Conservation (phyloP, 2,113 vertebrate species). For the Daubentonia madagascariensis region DNA sequence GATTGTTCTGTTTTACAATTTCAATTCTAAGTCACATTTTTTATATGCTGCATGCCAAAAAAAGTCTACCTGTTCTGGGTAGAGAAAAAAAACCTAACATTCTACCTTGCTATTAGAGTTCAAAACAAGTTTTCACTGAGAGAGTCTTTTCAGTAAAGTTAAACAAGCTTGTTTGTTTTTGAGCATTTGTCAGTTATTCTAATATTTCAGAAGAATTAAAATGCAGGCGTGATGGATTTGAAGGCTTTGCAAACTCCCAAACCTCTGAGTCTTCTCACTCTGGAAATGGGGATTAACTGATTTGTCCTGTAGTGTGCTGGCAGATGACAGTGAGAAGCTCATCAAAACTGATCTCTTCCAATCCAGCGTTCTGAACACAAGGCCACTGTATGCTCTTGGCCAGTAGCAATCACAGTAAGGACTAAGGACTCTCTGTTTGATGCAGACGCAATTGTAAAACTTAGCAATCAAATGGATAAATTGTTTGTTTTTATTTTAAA, state of each 20-base stretch:
- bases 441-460: not conserved
- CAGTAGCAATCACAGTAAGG: not conserved
- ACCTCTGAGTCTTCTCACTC: not conserved
- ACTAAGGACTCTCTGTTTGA: not conserved
- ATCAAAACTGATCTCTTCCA: not conserved
- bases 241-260: not conserved
- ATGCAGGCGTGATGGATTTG: not conserved
- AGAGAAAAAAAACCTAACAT: not conserved
- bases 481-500: conserved; percentile 45
- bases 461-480: conserved; percentile 25
- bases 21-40: not conserved
- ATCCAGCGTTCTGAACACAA: rapidly evolving
- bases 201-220: not conserved
- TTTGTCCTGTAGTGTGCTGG: rapidly evolving
- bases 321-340: rapidly evolving
- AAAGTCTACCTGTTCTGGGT: not conserved
- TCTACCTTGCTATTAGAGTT: not conserved
- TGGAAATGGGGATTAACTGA: not conserved
- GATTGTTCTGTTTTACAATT: not conserved
- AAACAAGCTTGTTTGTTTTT: not conserved
- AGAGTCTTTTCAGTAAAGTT: not conserved
- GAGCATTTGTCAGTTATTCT: not conserved
- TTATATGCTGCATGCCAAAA: conserved; percentile 66
- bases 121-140: not conserved
- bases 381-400: rapidly evolving